Evolutionary conservation across 2,113 vertebrate genomes (phyloP).

Genomic region (Monopterus albus): DNA sequence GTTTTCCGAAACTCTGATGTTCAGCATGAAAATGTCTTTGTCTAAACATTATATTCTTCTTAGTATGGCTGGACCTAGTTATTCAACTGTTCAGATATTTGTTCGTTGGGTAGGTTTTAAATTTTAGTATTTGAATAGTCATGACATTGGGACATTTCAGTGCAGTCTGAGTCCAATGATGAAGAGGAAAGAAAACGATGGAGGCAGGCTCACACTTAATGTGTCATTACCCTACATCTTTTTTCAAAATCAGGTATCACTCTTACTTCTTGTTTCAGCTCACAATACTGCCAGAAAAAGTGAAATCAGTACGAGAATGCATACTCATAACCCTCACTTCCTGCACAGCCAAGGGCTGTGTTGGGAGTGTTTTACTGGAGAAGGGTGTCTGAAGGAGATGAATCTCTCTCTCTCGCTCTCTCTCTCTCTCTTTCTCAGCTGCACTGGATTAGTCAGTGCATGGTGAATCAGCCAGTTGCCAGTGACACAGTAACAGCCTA

Average conservation of each 20-base stretch:
- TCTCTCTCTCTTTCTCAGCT: slow-evolving; percentile 26
- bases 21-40: not conserved
- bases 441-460: slow-evolving; percentile 66
- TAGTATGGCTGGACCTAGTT: too few relatives aligned
- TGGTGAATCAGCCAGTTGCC: slow-evolving; percentile 73
- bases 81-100: too few relatives aligned
- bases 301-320: slow-evolving; percentile 29
- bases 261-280: slow-evolving; percentile 29
- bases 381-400: slow-evolving; percentile 67
- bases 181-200: too few relatives aligned
- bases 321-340: slow-evolving; percentile 69
- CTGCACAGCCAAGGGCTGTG: slow-evolving; percentile 61
- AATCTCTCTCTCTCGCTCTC: too few relatives aligned
- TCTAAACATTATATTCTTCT: not conserved
- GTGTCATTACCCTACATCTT: slow-evolving; percentile 28
- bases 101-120: too few relatives aligned
- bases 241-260: slow-evolving; percentile 49
- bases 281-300: slow-evolving; percentile 43
- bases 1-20: not conserved
- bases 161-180: too few relatives aligned
- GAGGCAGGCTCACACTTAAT: slow-evolving; percentile 11
- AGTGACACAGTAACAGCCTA: slow-evolving; percentile 69
- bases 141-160: too few relatives aligned
- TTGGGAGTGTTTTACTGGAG: slow-evolving; percentile 70
- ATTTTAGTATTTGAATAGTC: too few relatives aligned